Evolutionary conservation across 1,140 invertebrate species (phyloP), one percentile per base, ranked within the genome.

Genomic region (Drosophila arawakana): DNA sequence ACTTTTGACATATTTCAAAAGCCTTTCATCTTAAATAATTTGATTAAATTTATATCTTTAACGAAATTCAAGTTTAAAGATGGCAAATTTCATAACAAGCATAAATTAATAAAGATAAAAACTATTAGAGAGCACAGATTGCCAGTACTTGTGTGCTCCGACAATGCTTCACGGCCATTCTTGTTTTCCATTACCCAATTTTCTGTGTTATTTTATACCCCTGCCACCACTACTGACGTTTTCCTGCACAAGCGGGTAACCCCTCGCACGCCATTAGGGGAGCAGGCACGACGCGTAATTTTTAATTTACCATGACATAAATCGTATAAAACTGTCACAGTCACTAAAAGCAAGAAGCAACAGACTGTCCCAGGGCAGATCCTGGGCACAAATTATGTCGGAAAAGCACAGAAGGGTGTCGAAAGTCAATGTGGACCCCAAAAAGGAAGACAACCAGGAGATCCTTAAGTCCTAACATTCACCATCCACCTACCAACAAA

Each of bases 241-340:
- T 18, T 15, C 34, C 11, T n/a, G 3, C 10, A 11, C 18, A 5
- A 44, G 30, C 8, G 57, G 57, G 66, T 54, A 50, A 44, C 66
- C 60, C 62, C 67, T 61, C 71, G 57, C 7, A 11, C 10, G 4
- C 10, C 43, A 73, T 62, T 68, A 50, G 41, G 54, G 54, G 54
- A 41, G 54, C 41, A 66, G 71, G 70, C 52, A 63, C 84, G 65
- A 76, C 78, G 81, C 84, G 84, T 88, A 89, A 78, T 88, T 88
- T 88, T 88, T 89, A 88, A 88, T 88, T 88, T 81, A 78, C 80
- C 84, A 81, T 88, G 84, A 84, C 84, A 88, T 88, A 88, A 88
- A 88, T 88, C 84, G 84, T 89, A 88, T 88, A 88, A 88, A 88
- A 89, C 84, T 88, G 84, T 88, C 80, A 88, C 80, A 88, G 80